These are phyloP conservation scores for Actenoides lindsayi DNA, from an alignment of 2,113 vertebrate species.

Conservation along the genomic window DNA sequence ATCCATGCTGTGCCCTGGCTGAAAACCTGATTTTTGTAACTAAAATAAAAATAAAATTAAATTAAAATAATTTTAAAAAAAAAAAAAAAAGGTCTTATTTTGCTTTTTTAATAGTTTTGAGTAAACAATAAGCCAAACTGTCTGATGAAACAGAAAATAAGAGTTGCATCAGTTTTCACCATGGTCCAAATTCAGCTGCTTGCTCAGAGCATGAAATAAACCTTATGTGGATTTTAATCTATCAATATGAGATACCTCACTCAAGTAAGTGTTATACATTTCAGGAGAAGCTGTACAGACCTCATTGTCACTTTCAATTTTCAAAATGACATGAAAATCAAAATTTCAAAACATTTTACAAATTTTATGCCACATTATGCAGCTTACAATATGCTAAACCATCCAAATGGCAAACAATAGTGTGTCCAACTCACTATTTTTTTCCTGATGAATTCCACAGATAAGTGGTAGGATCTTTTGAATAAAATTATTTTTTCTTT, in stretches of 20 bases:
- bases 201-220: neutral
- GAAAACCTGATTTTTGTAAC: neutral
- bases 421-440: neutral
- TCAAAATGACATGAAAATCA: accelerated
- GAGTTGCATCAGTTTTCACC: neutral
- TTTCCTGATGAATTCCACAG: neutral
- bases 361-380: neutral
- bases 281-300: neutral
- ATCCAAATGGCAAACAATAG: neutral
- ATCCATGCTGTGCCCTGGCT: neutral
- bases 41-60: neutral
- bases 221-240: neutral
- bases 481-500: neutral
- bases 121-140: neutral
- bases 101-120: neutral
- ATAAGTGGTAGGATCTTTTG: neutral
- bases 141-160: neutral
- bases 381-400: neutral
- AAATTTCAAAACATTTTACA: neutral
- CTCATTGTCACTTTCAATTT: neutral
- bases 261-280: neutral
- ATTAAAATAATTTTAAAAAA: neutral
- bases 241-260: neutral
- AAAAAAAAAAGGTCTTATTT: too few relatives aligned
- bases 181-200: neutral